A percentile compares a stretch with the other conserved stretches of the same genome.
phyloP scores from a whole-genome alignment of 2,797 vertebrate species.

The Phyllotis vaccarum region DNA sequence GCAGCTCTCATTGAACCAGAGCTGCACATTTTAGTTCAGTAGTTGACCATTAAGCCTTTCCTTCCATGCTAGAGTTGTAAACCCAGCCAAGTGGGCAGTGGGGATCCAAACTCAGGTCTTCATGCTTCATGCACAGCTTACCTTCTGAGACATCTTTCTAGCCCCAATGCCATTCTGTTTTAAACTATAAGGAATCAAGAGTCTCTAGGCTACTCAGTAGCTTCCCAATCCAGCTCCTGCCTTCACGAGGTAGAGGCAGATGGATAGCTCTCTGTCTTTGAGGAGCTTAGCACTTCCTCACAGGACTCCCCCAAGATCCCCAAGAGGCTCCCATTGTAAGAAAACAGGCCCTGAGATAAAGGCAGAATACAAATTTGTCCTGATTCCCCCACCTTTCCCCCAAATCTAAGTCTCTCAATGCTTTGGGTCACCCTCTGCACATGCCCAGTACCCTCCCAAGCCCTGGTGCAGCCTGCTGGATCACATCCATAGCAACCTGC shows the following conservation, averaged over 20 bases:
- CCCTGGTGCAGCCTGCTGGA: not conserved
- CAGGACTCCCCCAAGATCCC: not conserved
- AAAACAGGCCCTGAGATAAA: not conserved
- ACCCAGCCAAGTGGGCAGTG: not conserved
- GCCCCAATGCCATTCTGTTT: not conserved
- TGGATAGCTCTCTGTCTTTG: not conserved
- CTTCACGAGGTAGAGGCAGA: not conserved
- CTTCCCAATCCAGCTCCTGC: not conserved
- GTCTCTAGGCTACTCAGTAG: not conserved
- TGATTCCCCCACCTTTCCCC: no score
- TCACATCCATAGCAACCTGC: conserved; percentile 77
- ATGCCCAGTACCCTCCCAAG: conserved; percentile 45
- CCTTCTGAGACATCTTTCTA: not conserved
- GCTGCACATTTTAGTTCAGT: not conserved
- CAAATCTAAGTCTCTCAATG: not conserved
- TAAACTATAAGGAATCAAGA: conserved; percentile 28
- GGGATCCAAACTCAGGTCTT: not conserved
- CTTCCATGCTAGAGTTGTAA: not conserved
- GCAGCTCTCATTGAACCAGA: not conserved
- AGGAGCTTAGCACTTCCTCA: not conserved
- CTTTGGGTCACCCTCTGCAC: not conserved
- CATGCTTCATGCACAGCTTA: not conserved
- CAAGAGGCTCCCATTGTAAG: not conserved
- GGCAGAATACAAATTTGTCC: not conserved
- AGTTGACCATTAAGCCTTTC: not conserved